Evolutionary conservation across 2,797 vertebrate species (phyloP), one percentile per base, ranked within the genome.

Genomic region (Gymnothorax javanicus): DNA sequence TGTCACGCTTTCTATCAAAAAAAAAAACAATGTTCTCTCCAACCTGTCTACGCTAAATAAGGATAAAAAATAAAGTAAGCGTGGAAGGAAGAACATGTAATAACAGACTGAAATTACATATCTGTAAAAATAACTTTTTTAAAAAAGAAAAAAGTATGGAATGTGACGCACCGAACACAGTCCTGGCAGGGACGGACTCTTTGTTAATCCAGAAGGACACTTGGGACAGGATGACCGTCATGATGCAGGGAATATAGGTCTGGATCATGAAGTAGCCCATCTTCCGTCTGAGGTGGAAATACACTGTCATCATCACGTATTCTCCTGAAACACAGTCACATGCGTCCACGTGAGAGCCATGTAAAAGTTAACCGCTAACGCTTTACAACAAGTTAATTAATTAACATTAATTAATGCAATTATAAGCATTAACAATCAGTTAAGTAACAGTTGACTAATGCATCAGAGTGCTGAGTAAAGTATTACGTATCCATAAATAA

Each of bases 141-240:
- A 1, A 43, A 64, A 64, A 23, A 64, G 23, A 64, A 59, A 69
- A 27, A 27, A 27, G 27, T 15, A 7, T 7, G 54, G 23, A 71
- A 33, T 20, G 54, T 73, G 88, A 93, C 95, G 90, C 97, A 99
- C 98, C 99, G 91, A 99, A 99, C 85, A 99, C 99, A 56, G 98
- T 99, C 94, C 99, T 96, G 77, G 99, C 98, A 60, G 99, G 99
- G 91, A 99, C 98, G 0, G 99, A 99, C 91, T 99, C 98, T 92
- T 99, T 99, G 94, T 99, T 99, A 95, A 99, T 99, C 99, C 99
- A 99, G 97, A 99, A 99, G 84, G 99, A 99, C 95, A 99, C 99
- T 96, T 99, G 99, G 92, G 99, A 99, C 91, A 99, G 98, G 94
- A 99, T 98, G 91, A 99, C 99, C 87, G 99, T 99, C 99, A 99